Evolutionary conservation across 2,113 vertebrate species (phyloP), one percentile per base, ranked within the genome.

Genomic region (Neodontobutis hainanensis): DNA sequence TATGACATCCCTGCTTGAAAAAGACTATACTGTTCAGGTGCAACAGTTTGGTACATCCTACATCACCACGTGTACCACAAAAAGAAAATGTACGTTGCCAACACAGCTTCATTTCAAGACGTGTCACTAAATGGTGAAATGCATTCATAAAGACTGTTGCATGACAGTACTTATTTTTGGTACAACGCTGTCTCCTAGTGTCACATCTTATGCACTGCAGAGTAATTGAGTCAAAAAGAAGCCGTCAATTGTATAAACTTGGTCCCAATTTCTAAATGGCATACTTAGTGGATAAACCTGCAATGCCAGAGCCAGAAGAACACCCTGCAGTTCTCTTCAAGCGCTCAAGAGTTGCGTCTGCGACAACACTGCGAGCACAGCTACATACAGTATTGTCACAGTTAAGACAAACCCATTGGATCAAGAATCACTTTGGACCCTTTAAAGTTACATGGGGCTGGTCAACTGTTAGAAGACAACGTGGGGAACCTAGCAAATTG

Each of bases 51-150:
- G 62, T 65, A 52, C 19, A 44, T 53, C 11, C 49, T n/a, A 3
- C 49, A 65, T n/a, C 63, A 65, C 43, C 49, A 49, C 4, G 50
- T 65, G 5, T 53, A 53, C 12, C 40, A 65, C 15, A 16, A 19
- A 51, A 51, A 27, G 16, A 51, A 51, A 27, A 19, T 16, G 49
- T 19, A 19, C 2, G 16, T 51, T 27, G 49, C 5, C 15, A 19
- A 15, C 19, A 51, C 49, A 19, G 49, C 49, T 7, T 27, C 15
- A 8, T 51, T 19, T 51, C 15, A 51, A 27, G 16, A 19, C 19
- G 49, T 51, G 49, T 51, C 49, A 2, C 9, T 51, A 11, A 51
- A 51, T 51, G 16, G 8, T 51, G 9, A 9, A 11, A 46, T 11
- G 44, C 5, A 46, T 9, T 6, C 44, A 3, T 46, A 46, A 46